Evolutionary conservation across 23 tunicate genomes (phyloP), one percentile per base, ranked within the genome.

Genomic region (Phallusia fumigata): DNA sequence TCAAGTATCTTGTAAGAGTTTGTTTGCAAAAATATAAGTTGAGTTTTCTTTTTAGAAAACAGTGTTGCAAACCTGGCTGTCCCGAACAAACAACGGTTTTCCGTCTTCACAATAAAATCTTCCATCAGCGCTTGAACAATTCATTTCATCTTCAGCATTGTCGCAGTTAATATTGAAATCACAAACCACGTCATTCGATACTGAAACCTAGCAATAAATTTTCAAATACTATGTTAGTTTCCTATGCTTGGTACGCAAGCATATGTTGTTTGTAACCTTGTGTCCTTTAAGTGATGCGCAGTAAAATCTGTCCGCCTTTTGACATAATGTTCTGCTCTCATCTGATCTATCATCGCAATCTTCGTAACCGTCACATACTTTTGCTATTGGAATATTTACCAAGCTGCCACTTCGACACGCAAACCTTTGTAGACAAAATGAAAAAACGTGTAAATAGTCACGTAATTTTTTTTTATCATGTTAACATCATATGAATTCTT

Each of bases 151-250:
- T 19, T 26, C 53, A 19, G 0, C 35, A 13, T 78, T 78, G 64
- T 78, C 81, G 64, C 81, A 78, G 64, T 49, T 51, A 31, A 78
- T 78, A 0, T 51, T 78, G 16, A 30, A 31, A 49, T 78, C 81
- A 22, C 81, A 78, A 47, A 78, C 64, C 36, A 78, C 49, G 69
- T 36, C 18, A 35, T 26, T 78, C 30, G 36, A 34, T 49, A 78
- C 45, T 12, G 64, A 47, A 47, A 78, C 81, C 81, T 78, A 13
- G 13, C 2, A 13, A 58, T 40, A 40, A n/a, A 10, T 40, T 40
- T 40, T 40, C 47, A 40, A 40, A 40, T 40, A 10, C 47, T 40
- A 10, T 40, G 10, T 40, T 40, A 10, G 5, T 40, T 40, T 40
- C 5, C 47, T 3, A 40, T n/a, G n/a, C n/a, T n/a, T n/a, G n/a